Base-by-base conservation (phyloP, 2,797 vertebrate genomes). In the Dromococcyx pavoninus region DNA sequence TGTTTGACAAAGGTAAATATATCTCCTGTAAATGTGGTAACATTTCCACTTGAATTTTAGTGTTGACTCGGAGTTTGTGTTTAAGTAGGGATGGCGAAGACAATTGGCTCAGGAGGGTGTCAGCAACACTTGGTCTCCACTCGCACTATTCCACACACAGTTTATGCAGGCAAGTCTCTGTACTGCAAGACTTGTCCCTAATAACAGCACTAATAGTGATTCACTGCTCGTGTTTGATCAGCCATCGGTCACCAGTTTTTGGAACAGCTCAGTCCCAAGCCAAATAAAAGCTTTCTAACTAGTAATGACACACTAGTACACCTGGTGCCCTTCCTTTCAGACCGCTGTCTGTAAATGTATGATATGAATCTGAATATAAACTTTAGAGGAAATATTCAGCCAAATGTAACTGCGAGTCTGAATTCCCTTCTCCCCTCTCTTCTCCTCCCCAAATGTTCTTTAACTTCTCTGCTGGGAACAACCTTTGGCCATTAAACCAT, bases 381-480 rank as follows among this genome's bases (percentile, higher is more conserved):
- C 70, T 86, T 91, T 79, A 94, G 7, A 64, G 77, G 71, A 79
- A 35, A 15, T 54, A 95, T 94, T 64, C 60, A 79, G 90, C 51
- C 90, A 90, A 79, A 79, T 64, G 23, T 65, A 91, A 56, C 56
- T 16, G 41, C 1, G 5, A 18, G 21, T 53, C 48, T 79, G 71
- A 91, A 89, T 85, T 86, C 22, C 41, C 48, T 28, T 85, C 54
- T 76, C 23, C 78, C 19, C 18, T 80, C 11, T 86, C 24, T 28
- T 73, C 35, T 86, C 24, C 28, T 73, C 35, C 53, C 17, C 66
- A 82, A 53, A 85, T 32, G 11, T 48, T 88, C 67, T 79, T 46
- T 90, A 90, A 82, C 33, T 91, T 57, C 28, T 94, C 64, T 90
- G 17, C 37, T 92, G 71, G 88, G 80, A 89, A 25, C 60, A 89